Evolutionary conservation across 2,113 vertebrate genomes (phyloP), one percentile per base, ranked within the genome.

Genomic region (Nothobranchius furzeri): DNA sequence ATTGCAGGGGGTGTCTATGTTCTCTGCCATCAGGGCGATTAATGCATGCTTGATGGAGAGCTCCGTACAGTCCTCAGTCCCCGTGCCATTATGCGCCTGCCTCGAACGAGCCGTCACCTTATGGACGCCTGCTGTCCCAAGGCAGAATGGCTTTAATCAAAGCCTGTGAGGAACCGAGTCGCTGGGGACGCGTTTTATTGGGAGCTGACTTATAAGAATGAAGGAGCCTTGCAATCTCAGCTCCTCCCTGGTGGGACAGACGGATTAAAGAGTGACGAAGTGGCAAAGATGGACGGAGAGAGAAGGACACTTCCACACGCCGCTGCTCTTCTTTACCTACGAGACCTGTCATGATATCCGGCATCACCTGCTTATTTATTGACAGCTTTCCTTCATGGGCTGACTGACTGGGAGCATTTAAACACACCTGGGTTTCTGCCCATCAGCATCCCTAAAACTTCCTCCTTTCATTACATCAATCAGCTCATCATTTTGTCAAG

Each of bases 401-500:
- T 67, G 74, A 75, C 72, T 87, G 80, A 87, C 75, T 47, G 65
- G 70, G 55, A 80, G 68, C 60, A 13, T 82, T 88, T 76, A 69
- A 80, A 82, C 78, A 69, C 64, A 68, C 60, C 53, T 70, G 36
- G n/a, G 62, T 72, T 79, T 76, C 64, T 79, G 68, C 70, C 78
- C 69, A 80, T 66, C 57, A 64, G 75, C 66, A 61, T 68, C 69
- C 78, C 78, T 50, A 60, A 76, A 49, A 61, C 58, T 62, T 35
- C 37, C 61, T 49, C 65, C 30, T 64, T 84, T 84, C 77, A 79
- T 76, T 76, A 80, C 68, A 87, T 88, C 85, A 82, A 88, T 89
- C 84, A 86, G 71, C 20, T 65, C 70, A 72, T 89, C 80, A 87
- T 89, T 80, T 86, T 86, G 88, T 89, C 88, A 88, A 75, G 65